Evolutionary conservation across 2,888 invertebrate species (phyloP).

Genomic region (Terebella lapidaria): DNA sequence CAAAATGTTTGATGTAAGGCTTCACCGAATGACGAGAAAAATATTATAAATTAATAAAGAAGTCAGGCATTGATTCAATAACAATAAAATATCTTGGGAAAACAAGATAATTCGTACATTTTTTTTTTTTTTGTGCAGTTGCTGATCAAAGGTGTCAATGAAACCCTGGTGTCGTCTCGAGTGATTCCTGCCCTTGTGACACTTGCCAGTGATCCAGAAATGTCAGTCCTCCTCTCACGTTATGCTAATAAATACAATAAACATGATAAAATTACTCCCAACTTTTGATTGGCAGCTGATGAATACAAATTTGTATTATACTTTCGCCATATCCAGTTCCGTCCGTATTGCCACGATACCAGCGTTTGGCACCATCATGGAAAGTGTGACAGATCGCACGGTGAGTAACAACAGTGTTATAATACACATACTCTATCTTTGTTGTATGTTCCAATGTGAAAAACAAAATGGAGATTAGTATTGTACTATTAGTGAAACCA

Average conservation of each 20-base stretch:
- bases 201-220: slow-evolving; percentile 65
- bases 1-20: slow-evolving; percentile 58
- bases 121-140: slow-evolving; percentile 35
- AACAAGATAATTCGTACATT: no score
- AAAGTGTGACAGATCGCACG: slow-evolving; percentile 53
- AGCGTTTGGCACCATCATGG: slow-evolving; percentile 62
- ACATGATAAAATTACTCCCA: no score
- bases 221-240: no score
- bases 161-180: slow-evolving; percentile 59
- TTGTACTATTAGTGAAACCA: no score
- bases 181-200: slow-evolving; percentile 69
- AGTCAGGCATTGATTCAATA: not conserved
- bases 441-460: no score
- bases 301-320: not conserved
- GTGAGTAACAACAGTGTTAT: no score
- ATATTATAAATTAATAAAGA: not conserved
- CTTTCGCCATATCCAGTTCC: slow-evolving; percentile 34
- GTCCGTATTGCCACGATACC: slow-evolving; percentile 64
- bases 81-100: not conserved
- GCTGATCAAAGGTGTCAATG: slow-evolving; percentile 59
- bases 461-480: no score
- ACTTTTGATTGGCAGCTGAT: slow-evolving; percentile 1
- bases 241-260: no score
- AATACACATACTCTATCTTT: no score
- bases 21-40: not conserved